A percentile compares a stretch with the other conserved stretches of the same genome.
Evolutionary conservation across 1,140 invertebrate species (phyloP).

Genomic region (Zaprionus davidi): DNA sequence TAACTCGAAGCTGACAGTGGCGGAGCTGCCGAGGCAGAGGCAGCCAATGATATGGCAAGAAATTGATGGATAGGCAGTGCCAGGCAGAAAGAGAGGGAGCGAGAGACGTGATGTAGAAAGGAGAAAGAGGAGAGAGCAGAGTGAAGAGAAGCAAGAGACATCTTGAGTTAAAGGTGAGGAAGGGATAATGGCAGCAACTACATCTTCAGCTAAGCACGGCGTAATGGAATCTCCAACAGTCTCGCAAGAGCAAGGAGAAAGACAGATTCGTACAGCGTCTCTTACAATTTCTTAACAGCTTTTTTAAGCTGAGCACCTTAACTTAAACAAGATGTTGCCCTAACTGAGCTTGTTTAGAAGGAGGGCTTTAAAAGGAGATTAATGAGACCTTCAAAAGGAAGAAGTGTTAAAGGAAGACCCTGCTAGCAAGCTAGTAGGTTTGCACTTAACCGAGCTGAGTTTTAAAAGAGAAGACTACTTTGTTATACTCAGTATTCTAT

Average conservation of each 20-base stretch:
- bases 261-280: not conserved
- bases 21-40: not conserved
- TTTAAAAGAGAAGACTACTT: no score
- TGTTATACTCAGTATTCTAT: no score
- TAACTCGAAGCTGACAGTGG: constrained; percentile 53
- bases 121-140: not conserved
- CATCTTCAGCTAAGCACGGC: no score
- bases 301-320: no score
- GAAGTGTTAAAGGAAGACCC: not conserved
- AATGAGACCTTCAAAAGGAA: not conserved
- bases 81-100: not conserved
- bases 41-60: constrained; percentile 23
- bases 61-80: constrained; percentile 8
- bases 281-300: not conserved
- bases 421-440: not conserved
- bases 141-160: not conserved
- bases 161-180: not conserved
- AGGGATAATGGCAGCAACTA: not conserved
- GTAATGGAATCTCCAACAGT: no score
- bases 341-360: not conserved
- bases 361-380: not conserved
- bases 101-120: not conserved
- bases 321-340: not conserved
- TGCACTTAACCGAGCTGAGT: no score
- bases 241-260: not conserved